phyloP scores from a whole-genome alignment of 1,140 invertebrate species.

The Drosophila seguyi region DNA sequence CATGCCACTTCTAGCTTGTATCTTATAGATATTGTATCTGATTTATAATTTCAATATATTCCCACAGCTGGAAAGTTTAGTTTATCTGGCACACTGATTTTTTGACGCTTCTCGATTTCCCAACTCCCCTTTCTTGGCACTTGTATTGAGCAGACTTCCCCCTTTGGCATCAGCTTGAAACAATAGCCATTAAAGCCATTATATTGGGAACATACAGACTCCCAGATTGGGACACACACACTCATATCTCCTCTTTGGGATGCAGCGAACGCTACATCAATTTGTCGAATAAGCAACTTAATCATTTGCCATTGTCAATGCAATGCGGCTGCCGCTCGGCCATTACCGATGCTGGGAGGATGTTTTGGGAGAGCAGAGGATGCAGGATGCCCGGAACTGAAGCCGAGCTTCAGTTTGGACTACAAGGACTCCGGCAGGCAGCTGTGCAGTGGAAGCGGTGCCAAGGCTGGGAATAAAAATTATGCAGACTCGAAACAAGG shows the following conservation, averaged over 20 bases:
- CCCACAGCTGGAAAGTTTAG: no score
- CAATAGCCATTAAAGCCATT: conserved; percentile 38
- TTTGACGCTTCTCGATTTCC: background rate
- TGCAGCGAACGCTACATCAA: conserved; percentile 65
- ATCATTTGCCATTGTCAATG: conserved; percentile 80
- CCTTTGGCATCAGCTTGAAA: conserved; percentile 42
- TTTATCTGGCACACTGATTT: background rate
- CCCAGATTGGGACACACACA: conserved; percentile 1
- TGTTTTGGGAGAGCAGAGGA: background rate
- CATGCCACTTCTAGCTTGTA: background rate
- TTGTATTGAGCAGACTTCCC: conserved; percentile 11
- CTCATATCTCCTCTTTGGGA: conserved; percentile 20
- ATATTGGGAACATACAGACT: conserved; percentile 30
- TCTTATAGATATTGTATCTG: background rate
- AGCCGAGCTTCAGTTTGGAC: conserved; percentile 11
- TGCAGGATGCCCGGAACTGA: conserved; percentile 19
- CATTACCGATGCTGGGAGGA: conserved; percentile 9
- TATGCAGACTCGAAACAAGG: conserved; percentile 70
- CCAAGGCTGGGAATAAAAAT: conserved; percentile 76
- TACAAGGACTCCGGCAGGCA: conserved; percentile 3
- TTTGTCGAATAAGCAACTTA: conserved; percentile 83
- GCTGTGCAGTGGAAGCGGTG: conserved; percentile 54
- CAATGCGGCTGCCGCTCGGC: conserved; percentile 48
- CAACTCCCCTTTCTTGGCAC: background rate
- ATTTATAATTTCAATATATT: background rate